Evolutionary conservation across 2,797 vertebrate genomes (phyloP), one percentile per base, ranked within the genome.

Genomic region (Podarcis siculus): DNA sequence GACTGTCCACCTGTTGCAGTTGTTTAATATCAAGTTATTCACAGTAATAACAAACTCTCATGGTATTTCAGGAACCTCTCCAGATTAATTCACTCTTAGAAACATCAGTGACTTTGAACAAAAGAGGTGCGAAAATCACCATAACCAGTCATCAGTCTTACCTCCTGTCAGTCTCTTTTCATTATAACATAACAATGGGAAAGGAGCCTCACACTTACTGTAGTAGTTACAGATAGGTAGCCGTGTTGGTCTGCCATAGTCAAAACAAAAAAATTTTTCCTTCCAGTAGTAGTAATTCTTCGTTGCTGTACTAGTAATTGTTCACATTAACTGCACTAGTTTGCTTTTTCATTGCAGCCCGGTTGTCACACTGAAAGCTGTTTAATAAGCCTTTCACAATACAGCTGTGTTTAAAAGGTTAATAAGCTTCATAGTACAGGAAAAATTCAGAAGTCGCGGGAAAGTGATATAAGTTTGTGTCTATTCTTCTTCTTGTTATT

Each of bases 21-120:
- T 55, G 23, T 1, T 61, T 19, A 3, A 13, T 37, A 69, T 69
- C 12, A n/a, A 42, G 32, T 17, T 30, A 45, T 13, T 45, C 4
- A 1, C n/a, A 73, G 69, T 37, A 0, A 55, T 80, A 4, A 67
- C 58, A 0, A 75, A 27, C 0, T 0, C 8, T 66, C 82, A 80
- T 83, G 27, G 76, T 49, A 49, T 49, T 49, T 49, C 49, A 13
- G 49, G n/a, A 83, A 81, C 58, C 55, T 73, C 17, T 73, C 35
- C n/a, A 35, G n/a, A 76, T 42, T 42, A 45, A 32, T 81, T 64
- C 21, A 12, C 32, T 13, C 27, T 80, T 19, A 21, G 6, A 78
- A 55, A n/a, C 45, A 13, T 49, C 19, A 80, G 58, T 80, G 21
- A 35, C 1, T 55, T 21, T 1, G 8, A 23, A 23, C 30, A 37